Conservation (phyloP, 2,888 invertebrate species). For the Nemoura dubitans region DNA sequence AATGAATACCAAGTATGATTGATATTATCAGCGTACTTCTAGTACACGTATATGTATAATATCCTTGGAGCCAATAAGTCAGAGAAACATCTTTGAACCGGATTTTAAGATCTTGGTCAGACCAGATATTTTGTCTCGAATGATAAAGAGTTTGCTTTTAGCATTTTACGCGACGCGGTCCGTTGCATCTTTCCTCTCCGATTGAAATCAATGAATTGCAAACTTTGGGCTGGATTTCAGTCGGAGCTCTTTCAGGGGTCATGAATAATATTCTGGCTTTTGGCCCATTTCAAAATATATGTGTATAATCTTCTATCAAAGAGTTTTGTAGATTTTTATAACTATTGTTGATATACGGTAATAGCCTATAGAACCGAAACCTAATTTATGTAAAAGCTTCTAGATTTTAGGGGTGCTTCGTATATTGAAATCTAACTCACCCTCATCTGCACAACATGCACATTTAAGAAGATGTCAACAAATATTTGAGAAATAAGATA, state of each 20-base stretch:
- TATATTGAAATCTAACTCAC: background rate
- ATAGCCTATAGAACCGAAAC: background rate
- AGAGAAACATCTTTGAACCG: background rate
- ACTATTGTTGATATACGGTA: slow-evolving; percentile 24
- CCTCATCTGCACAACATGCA: background rate
- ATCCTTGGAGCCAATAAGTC: no score
- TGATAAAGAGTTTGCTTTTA: slow-evolving; percentile 34
- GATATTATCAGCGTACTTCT: no score
- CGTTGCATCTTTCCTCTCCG: background rate
- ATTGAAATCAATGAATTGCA: slow-evolving; percentile 45
- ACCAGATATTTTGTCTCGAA: slow-evolving; percentile 25
- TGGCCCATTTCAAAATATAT: slow-evolving; percentile 47
- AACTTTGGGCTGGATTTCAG: slow-evolving; percentile 47
- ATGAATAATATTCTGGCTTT: slow-evolving; percentile 51
- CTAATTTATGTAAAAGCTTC: background rate
- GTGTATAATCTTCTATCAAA: slow-evolving; percentile 43
- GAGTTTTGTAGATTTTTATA: slow-evolving; percentile 40
- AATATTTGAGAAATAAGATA: background rate
- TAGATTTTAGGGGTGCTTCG: slow-evolving; percentile 1
- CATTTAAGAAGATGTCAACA: background rate
- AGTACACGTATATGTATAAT: no score
- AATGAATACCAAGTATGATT: no score
- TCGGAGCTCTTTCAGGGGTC: slow-evolving; percentile 49
- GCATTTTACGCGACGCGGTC: slow-evolving; percentile 19
- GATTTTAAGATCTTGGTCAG: background rate